Evolutionary conservation across 2,888 invertebrate species (phyloP).

Genomic region (Oxycera nigricornis): DNA sequence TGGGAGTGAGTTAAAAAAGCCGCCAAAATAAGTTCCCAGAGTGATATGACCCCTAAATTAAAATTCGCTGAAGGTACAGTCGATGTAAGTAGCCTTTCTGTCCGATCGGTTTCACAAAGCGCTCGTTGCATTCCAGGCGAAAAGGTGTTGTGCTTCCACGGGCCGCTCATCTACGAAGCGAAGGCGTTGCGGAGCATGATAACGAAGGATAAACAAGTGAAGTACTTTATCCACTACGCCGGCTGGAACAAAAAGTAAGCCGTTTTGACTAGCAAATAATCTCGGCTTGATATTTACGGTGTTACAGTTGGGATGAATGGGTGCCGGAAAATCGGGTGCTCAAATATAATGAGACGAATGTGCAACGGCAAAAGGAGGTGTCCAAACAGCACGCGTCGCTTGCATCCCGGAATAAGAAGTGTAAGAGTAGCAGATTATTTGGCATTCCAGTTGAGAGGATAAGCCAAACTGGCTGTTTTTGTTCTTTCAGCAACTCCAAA

Average conservation of each 20-base stretch:
- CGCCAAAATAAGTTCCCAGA: constrained; percentile 51
- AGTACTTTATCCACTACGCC: constrained; percentile 95
- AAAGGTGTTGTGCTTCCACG: constrained; percentile 94
- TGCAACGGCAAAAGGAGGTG: constrained; percentile 86
- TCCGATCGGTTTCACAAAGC: background rate
- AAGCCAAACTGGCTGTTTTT: background rate
- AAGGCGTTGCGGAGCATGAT: constrained; percentile 88
- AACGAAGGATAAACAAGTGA: constrained; percentile 84
- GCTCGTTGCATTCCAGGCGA: constrained; percentile 69
- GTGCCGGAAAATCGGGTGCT: constrained; percentile 89
- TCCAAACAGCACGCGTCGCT: constrained; percentile 80
- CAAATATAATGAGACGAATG: constrained; percentile 88
- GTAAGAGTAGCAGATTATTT: constrained; percentile 49
- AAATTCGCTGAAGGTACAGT: constrained; percentile 76
- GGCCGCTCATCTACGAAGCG: constrained; percentile 94
- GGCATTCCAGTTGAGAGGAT: background rate
- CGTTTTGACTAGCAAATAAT: background rate
- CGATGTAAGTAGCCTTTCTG: constrained; percentile 5
- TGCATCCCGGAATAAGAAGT: constrained; percentile 72
- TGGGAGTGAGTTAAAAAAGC: constrained; percentile 23
- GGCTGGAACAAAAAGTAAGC: constrained; percentile 97
- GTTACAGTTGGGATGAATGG: constrained; percentile 84
- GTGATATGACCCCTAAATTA: constrained; percentile 63
- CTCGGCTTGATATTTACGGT: background rate
- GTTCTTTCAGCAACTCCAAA: constrained; percentile 55